A percentile compares a stretch with the other conserved stretches of the same genome.
phyloP scores from a whole-genome alignment of 2,113 vertebrate species.

The Thinocorus orbignyianus region DNA sequence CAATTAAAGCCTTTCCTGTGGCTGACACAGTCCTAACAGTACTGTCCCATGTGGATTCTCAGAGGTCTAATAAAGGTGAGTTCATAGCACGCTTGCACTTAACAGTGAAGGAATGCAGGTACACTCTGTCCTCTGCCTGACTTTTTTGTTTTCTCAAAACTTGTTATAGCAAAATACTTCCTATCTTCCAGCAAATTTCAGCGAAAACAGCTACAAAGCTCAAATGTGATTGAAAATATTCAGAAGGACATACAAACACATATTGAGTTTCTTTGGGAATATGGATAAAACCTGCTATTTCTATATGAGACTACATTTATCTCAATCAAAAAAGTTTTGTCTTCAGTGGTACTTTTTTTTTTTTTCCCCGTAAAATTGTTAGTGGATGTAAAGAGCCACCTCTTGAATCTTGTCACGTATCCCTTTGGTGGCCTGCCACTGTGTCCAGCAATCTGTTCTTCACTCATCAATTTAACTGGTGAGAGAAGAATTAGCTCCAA shows the following conservation, averaged over 20 bases:
- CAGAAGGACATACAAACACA: background rate
- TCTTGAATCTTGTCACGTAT: background rate
- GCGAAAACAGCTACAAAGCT: background rate
- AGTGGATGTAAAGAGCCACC: background rate
- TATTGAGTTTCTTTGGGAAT: background rate
- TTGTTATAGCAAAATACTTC: background rate
- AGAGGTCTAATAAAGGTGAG: constrained; percentile 46
- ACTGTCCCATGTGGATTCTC: constrained; percentile 33
- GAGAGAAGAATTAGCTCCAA: background rate
- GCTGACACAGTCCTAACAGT: constrained; percentile 1
- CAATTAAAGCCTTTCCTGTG: constrained; percentile 64
- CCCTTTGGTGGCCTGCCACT: background rate
- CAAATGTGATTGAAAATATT: background rate
- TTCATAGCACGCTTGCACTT: fast-evolving
- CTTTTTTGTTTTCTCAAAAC: background rate
- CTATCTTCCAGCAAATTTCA: background rate
- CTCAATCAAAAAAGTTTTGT: background rate
- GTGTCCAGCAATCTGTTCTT: background rate
- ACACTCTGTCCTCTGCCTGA: background rate
- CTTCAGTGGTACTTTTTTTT: background rate
- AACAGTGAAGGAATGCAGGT: background rate
- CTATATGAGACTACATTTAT: background rate
- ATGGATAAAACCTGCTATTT: background rate
- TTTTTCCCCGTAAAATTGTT: background rate
- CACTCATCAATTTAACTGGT: background rate